phyloP scores from a whole-genome alignment of 2,797 vertebrate genomes.

The Knipowitschia caucasica region DNA sequence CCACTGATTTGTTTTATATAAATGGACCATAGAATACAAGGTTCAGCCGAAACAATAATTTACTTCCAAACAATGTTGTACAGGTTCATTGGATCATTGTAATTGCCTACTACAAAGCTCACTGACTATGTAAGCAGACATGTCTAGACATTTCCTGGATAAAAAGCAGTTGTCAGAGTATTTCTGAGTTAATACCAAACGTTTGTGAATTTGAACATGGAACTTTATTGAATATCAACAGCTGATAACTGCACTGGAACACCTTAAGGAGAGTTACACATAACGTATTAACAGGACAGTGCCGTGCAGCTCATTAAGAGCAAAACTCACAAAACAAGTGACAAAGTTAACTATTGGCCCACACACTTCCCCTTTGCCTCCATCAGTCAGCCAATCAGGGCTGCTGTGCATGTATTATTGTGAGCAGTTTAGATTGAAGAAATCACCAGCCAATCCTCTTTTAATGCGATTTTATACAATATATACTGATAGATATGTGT shows the following conservation, averaged over 20 bases:
- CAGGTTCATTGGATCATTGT: not conserved
- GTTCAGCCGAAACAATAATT: no score
- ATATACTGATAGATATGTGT: no score
- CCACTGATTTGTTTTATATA: no score
- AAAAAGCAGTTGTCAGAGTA: constrained; percentile 4
- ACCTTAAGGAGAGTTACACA: constrained; percentile 67
- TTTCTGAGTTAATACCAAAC: constrained; percentile 47
- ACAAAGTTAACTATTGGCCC: constrained; percentile 59
- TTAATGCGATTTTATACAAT: no score
- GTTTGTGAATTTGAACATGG: constrained; percentile 23
- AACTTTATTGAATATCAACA: constrained; percentile 55
- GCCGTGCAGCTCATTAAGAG: not conserved
- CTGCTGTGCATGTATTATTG: no score
- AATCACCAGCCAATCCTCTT: no score
- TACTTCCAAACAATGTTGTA: not conserved
- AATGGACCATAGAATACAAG: no score
- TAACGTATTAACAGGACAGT: constrained; percentile 65
- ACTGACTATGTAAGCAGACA: not conserved
- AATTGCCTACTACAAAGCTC: not conserved
- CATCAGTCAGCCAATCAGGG: constrained; percentile 38
- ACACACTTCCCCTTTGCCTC: constrained; percentile 7
- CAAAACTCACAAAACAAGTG: not conserved
- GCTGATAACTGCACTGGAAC: constrained; percentile 66
- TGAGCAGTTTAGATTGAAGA: no score
- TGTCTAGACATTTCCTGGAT: not conserved